Base-by-base conservation (phyloP, 2,113 vertebrate genomes). In the Leiothrix lutea region DNA sequence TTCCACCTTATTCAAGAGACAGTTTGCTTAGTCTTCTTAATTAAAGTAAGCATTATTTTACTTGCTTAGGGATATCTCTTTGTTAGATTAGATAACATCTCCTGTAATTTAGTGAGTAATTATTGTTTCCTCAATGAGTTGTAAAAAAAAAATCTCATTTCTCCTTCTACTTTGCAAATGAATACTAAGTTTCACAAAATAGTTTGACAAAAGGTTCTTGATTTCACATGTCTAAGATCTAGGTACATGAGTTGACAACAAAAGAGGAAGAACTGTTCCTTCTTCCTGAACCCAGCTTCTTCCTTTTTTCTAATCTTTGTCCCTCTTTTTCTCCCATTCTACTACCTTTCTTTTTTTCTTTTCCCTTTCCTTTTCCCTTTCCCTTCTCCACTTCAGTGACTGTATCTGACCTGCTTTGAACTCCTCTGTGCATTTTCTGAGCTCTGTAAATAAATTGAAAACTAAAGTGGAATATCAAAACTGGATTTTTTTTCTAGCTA, bases 11-110 rank as follows among this genome's bases (percentile, higher is more conserved):
- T 89, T 28, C 78, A 62, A 58, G n/a, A 57, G n/a, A 44, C 22
- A 57, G 31, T 80, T 91, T 89, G 28, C 64, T 93, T 86, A 57
- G 73, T 89, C 53, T 92, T 88, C 62, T 56, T 91, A 91, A 89
- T 80, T 91, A 56, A 89, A 86, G 57, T 50, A 95, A 92, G 42
- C 42, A 73, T 80, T 77, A 65, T 93, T 91, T 91, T 24, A 35
- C n/a, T 70, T 2, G 1, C 47, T 93, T 80, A 75, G 71, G 75
- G 66, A 80, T 88, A 61, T 33, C 31, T 80, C 24, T 86, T 70
- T 69, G 26, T 86, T 71, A 77, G 73, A 81, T 89, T 80, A 93
- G 67, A 77, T 65, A 89, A 64, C 25, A 48, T 36, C 61, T 47
- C n/a, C 79, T 78, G 22, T 78, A 94, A 77, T 28, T n/a, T 50